Percentiles rank a stretch among this genome's conserved stretches.
These are phyloP conservation scores for Acrossocheilus wenchowensis DNA, from an alignment of 2,797 vertebrate genomes.

Conservation along the genomic window DNA sequence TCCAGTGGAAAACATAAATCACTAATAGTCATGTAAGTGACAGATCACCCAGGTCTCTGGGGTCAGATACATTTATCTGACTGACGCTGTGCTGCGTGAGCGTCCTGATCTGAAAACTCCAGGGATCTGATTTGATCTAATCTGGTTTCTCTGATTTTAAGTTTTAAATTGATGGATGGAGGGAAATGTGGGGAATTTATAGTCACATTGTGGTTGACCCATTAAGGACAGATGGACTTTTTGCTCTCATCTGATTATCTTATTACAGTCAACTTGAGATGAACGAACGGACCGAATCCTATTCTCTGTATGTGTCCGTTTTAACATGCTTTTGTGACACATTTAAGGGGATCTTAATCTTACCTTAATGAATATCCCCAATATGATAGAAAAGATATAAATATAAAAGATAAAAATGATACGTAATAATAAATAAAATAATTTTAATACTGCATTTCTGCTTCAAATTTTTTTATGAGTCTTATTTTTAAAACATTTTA, in stretches of 20 bases:
- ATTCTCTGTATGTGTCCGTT: background rate
- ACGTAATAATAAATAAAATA: background rate
- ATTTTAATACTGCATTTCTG: background rate
- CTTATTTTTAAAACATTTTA: background rate
- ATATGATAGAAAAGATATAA: background rate
- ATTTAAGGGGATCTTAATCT: background rate
- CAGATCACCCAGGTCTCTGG: slow-evolving; percentile 36
- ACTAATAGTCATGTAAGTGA: slow-evolving; percentile 37
- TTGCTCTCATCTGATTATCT: slow-evolving; percentile 67
- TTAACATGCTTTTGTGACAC: background rate
- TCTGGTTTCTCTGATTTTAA: slow-evolving; percentile 30
- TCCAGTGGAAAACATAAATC: slow-evolving; percentile 19
- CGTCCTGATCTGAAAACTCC: slow-evolving; percentile 28
- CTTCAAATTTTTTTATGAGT: background rate
- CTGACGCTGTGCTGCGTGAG: background rate
- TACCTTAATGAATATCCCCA: background rate
- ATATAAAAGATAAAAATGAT: background rate
- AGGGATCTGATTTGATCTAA: slow-evolving; percentile 39
- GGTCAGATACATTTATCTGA: slow-evolving; percentile 39
- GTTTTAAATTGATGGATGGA: slow-evolving; percentile 28
- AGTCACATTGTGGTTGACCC: background rate
- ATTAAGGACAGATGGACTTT: slow-evolving; percentile 60
- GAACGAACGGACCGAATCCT: background rate
- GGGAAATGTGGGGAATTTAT: slow-evolving; percentile 48
- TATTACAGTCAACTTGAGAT: slow-evolving; percentile 49